Percentiles rank a stretch among this genome's conserved stretches.
Evolutionary conservation across 1,140 invertebrate species (phyloP).

Genomic region (Armadillidium nasatum): DNA sequence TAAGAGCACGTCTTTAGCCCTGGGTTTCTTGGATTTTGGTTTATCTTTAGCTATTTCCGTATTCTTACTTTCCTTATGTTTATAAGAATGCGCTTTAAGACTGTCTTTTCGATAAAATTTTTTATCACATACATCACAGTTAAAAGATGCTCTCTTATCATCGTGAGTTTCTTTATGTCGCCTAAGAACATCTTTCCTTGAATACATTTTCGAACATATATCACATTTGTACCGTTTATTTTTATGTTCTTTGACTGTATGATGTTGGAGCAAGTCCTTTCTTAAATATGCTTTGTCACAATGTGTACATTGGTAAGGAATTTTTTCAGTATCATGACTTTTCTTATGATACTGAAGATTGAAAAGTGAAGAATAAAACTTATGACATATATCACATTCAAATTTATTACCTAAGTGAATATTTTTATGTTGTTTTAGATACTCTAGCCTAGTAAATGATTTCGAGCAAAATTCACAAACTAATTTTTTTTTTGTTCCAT

Average conservation of each 20-base stretch:
- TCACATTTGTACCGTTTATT: not conserved
- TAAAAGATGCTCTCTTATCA: not conserved
- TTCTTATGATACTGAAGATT: not conserved
- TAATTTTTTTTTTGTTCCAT: not conserved
- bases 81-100: not conserved
- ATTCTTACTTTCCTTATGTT: not conserved
- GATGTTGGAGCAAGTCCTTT: not conserved
- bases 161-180: not conserved
- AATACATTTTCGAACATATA: not conserved
- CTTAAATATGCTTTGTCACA: not conserved
- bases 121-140: not conserved
- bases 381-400: not conserved
- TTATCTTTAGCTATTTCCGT: not conserved
- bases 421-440: not conserved
- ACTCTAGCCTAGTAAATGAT: not conserved
- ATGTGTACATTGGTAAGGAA: not conserved
- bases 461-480: not conserved
- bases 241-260: not conserved
- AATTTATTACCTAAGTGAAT: not conserved
- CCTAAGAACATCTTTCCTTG: not conserved
- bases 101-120: not conserved
- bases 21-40: not conserved
- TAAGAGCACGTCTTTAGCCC: not conserved
- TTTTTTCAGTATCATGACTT: not conserved
- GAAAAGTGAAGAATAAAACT: not conserved